A percentile compares a stretch with the other conserved stretches of the same genome.
These are phyloP conservation scores for Coryphaenoides rupestris DNA, from an alignment of 2,113 vertebrate genomes.

Conservation along the genomic window DNA sequence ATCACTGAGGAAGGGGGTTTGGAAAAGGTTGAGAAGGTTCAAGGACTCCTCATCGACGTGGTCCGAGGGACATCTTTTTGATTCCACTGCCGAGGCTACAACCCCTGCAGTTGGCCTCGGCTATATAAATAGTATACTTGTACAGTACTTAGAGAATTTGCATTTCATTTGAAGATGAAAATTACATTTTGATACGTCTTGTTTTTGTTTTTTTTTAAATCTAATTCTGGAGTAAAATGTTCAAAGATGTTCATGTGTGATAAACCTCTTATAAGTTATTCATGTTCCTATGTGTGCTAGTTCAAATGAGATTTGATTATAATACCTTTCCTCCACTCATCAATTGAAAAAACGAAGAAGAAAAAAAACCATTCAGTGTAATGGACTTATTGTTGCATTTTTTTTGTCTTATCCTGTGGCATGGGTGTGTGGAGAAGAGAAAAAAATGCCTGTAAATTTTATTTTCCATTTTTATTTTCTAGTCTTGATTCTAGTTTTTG, in stretches of 20 bases:
- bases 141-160: constrained; percentile 79
- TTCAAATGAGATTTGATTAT: constrained; percentile 81
- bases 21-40: constrained; percentile 5
- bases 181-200: constrained; percentile 73
- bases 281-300: constrained; percentile 82
- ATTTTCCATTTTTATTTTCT: constrained; percentile 64
- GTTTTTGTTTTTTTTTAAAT: constrained; percentile 58
- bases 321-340: constrained; percentile 60
- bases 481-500: constrained; percentile 91
- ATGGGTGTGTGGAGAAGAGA: constrained; percentile 81
- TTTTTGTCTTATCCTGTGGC: constrained; percentile 84
- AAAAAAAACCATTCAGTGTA: constrained; percentile 78
- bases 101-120: constrained; percentile 75
- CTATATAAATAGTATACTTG: constrained; percentile 93
- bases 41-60: constrained; percentile 26
- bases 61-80: constrained; percentile 53
- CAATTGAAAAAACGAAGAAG: constrained; percentile 34
- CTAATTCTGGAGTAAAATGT: constrained; percentile 60
- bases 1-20: constrained; percentile 23
- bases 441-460: constrained; percentile 73
- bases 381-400: constrained; percentile 76
- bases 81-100: constrained; percentile 31
- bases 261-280: constrained; percentile 59
- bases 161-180: constrained; percentile 70
- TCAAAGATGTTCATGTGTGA: constrained; percentile 66